Conservation (phyloP, 2,797 vertebrate genomes). For the Phoebastria nigripes region DNA sequence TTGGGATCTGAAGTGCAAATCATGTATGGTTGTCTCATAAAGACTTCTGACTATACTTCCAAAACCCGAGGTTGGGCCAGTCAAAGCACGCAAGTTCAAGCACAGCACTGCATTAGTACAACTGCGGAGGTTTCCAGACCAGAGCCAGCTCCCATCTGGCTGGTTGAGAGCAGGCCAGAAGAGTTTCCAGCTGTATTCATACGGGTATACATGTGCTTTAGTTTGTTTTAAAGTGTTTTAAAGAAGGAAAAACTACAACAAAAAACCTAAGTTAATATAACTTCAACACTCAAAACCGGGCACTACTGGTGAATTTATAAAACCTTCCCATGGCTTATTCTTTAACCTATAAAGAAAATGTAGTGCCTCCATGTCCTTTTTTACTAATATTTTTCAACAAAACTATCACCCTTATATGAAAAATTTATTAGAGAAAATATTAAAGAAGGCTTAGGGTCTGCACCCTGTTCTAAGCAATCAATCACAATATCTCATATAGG, state of each 20-base stretch:
- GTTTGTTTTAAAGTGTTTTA: not conserved
- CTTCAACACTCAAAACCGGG: not conserved
- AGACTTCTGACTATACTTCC: not conserved
- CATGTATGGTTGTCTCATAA: not conserved
- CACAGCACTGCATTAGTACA: not conserved
- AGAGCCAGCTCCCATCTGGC: not conserved
- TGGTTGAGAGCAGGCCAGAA: not conserved
- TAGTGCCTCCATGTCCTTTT: not conserved
- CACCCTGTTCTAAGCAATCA: slow-evolving; percentile 28
- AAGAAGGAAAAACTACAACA: not conserved
- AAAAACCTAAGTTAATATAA: not conserved
- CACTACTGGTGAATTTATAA: not conserved
- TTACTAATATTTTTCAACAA: slow-evolving; percentile 20
- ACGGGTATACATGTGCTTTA: not conserved
- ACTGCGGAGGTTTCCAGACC: not conserved
- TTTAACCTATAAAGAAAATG: not conserved
- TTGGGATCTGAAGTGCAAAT: not conserved
- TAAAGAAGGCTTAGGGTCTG: slow-evolving; percentile 2
- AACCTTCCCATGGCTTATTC: not conserved
- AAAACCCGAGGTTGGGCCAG: not conserved
- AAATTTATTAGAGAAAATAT: slow-evolving; percentile 39
- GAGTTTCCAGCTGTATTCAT: not conserved
- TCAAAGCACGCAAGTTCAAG: not conserved
- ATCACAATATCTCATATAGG: not conserved
- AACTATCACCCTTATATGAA: not conserved